Percentiles rank a stretch among this genome's conserved stretches.
These are phyloP conservation scores for Autographa gamma DNA, from an alignment of 2,888 invertebrate genomes.

Conservation along the genomic window DNA sequence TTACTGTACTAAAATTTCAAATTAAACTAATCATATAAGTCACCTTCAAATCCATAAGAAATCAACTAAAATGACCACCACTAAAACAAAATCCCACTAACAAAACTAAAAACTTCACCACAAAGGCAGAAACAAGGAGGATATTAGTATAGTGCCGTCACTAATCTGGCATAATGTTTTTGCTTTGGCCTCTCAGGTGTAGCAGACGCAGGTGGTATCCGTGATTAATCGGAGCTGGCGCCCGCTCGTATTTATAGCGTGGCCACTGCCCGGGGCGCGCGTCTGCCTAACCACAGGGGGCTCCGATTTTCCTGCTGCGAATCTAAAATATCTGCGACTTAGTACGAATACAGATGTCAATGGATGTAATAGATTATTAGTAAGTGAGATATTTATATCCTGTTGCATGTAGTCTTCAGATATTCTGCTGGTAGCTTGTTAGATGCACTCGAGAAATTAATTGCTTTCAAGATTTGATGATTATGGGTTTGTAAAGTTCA, in stretches of 20 bases:
- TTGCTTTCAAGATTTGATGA: too few species aligned
- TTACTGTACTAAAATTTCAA: neutral
- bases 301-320: slow-evolving; percentile 59
- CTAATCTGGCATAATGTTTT: slow-evolving; percentile 74
- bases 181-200: slow-evolving; percentile 73
- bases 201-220: slow-evolving; percentile 75
- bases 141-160: slow-evolving; percentile 66
- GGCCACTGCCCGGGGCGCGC: slow-evolving; percentile 68
- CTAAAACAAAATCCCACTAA: neutral
- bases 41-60: neutral
- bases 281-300: slow-evolving; percentile 73
- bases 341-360: slow-evolving; percentile 54
- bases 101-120: neutral
- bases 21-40: neutral
- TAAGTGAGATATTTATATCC: slow-evolving; percentile 17
- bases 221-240: slow-evolving; percentile 80
- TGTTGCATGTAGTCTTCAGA: neutral
- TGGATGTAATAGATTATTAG: slow-evolving; percentile 43
- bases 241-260: slow-evolving; percentile 78
- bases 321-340: slow-evolving; percentile 64
- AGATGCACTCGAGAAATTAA: neutral
- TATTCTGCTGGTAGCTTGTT: neutral
- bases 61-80: neutral
- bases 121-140: slow-evolving; percentile 19
- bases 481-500: too few species aligned